These are phyloP conservation scores for Trichechus manatus DNA, from an alignment of 2,113 vertebrate species.

Conservation along the genomic window DNA sequence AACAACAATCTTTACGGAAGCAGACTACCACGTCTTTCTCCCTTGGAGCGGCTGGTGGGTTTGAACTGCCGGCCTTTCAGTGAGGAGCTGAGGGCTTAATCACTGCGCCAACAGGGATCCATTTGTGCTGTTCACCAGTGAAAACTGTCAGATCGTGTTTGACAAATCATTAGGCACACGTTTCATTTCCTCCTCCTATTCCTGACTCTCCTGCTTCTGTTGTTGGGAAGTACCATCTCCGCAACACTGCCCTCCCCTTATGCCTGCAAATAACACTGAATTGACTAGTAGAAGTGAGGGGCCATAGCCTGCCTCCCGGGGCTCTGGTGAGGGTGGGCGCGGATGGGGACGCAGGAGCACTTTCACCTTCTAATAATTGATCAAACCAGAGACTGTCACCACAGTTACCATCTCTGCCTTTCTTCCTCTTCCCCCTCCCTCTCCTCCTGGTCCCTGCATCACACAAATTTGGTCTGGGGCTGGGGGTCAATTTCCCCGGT, in stretches of 20 bases:
- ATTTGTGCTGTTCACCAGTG: not conserved
- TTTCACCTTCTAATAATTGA: accelerated
- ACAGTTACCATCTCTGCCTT: too few relatives aligned
- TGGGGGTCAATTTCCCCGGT: not conserved
- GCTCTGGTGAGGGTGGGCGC: accelerated
- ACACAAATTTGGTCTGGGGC: not conserved
- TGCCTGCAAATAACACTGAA: not conserved
- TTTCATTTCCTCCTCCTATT: not conserved
- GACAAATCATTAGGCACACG: not conserved
- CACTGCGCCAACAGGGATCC: not conserved
- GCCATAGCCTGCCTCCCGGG: not conserved
- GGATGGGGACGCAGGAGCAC: accelerated
- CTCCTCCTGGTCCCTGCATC: not conserved
- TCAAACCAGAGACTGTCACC: not conserved
- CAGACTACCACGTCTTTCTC: not conserved
- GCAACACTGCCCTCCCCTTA: not conserved
- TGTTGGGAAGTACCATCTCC: not conserved
- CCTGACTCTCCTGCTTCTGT: not conserved
- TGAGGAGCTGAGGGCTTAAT: not conserved
- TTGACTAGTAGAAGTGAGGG: not conserved
- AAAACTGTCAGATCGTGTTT: not conserved
- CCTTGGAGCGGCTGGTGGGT: not conserved
- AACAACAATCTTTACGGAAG: too few relatives aligned
- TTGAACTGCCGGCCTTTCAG: not conserved
- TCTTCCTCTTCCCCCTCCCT: not conserved